phyloP scores from a whole-genome alignment of 2,113 vertebrate genomes.

The Tricholaema leucomelas region DNA sequence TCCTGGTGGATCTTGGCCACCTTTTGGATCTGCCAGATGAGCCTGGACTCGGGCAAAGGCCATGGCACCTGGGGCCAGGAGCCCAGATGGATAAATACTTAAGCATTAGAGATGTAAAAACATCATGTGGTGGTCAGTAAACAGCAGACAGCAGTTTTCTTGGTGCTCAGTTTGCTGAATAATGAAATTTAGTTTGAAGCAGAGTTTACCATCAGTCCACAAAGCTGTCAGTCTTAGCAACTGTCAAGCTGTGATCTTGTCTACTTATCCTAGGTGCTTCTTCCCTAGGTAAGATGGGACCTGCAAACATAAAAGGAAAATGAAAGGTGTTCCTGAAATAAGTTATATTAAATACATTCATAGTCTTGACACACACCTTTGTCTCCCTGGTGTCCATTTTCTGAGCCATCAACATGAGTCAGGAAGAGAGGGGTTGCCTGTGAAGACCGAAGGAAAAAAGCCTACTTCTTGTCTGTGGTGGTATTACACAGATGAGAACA shows the following conservation, averaged over 20 bases:
- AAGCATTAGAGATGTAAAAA: neutral
- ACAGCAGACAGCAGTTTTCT: neutral
- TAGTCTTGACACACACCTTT: too few relatives aligned
- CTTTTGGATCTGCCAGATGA: accelerated
- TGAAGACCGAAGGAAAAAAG: too few relatives aligned
- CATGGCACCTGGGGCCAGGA: neutral
- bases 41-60: accelerated
- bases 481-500: too few relatives aligned
- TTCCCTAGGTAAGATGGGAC: constrained; percentile 6
- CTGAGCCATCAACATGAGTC: too few relatives aligned
- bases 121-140: neutral
- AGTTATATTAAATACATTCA: neutral
- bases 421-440: too few relatives aligned
- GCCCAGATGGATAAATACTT: neutral
- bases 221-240: neutral
- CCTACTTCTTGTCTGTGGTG: too few relatives aligned
- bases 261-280: neutral
- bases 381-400: too few relatives aligned
- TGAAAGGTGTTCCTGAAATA: constrained; percentile 23
- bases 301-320: constrained; percentile 13
- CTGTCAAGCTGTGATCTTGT: constrained; percentile 7
- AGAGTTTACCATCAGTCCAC: neutral
- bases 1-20: neutral
- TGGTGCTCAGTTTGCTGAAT: neutral
- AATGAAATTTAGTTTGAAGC: constrained; percentile 9